Conservation (phyloP, 2,797 vertebrate genomes). For the Cirrhinus molitorella region DNA sequence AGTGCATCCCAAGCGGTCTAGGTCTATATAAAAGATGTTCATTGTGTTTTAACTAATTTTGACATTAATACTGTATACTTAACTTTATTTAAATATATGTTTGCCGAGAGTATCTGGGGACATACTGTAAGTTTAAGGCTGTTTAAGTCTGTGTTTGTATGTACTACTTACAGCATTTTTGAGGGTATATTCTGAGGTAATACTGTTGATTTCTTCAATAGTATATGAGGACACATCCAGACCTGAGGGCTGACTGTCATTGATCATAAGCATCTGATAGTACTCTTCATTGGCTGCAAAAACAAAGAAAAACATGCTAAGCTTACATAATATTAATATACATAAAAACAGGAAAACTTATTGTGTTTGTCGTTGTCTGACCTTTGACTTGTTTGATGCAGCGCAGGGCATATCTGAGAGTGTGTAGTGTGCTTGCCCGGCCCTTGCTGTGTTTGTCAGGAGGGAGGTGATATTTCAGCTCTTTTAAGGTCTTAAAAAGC, state of each 20-base stretch:
- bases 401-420: constrained; percentile 89
- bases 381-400: constrained; percentile 97
- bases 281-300: constrained; percentile 92
- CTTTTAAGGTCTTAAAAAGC: constrained; percentile 88
- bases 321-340: background rate
- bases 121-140: background rate
- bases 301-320: constrained; percentile 10
- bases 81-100: background rate
- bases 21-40: background rate
- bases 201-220: constrained; percentile 86
- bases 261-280: constrained; percentile 89
- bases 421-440: constrained; percentile 82
- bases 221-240: constrained; percentile 88
- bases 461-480: constrained; percentile 90
- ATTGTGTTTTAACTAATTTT: constrained; percentile 53
- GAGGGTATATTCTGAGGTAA: constrained; percentile 89
- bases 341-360: background rate
- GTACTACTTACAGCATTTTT: constrained; percentile 79
- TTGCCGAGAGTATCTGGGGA: constrained; percentile 24
- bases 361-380: constrained; percentile 64
- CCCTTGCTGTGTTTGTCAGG: constrained; percentile 83
- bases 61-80: background rate
- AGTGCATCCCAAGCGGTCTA: background rate
- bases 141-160: background rate
- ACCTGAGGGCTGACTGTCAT: constrained; percentile 83